Evolutionary conservation across 2,113 vertebrate species (phyloP).

Genomic region (Camelus bactrianus): DNA sequence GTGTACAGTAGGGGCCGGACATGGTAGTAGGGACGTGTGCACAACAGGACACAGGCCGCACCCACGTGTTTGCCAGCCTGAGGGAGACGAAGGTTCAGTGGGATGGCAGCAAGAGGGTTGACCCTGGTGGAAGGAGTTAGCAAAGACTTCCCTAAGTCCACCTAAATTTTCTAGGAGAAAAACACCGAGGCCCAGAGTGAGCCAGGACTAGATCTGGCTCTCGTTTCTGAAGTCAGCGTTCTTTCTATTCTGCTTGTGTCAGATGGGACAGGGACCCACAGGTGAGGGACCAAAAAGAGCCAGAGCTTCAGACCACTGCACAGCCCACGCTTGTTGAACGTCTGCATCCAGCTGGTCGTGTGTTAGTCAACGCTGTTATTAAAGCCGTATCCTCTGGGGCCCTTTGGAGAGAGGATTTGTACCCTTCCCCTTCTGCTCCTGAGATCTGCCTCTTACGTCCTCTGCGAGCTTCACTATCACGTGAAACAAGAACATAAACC

Average conservation of each 20-base stretch:
- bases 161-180: background rate
- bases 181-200: background rate
- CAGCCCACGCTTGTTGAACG: background rate
- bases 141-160: background rate
- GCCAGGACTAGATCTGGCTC: background rate
- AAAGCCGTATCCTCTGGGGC: background rate
- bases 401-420: background rate
- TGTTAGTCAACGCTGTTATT: background rate
- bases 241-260: background rate
- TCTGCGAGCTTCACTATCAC: background rate
- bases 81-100: background rate
- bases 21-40: background rate
- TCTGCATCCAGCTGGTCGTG: background rate
- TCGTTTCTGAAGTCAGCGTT: background rate
- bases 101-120: background rate
- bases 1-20: background rate
- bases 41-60: background rate
- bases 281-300: background rate
- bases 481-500: background rate
- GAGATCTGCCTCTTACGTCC: background rate
- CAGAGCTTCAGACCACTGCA: rapidly evolving
- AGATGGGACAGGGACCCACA: background rate
- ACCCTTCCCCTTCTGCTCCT: background rate
- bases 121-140: background rate
- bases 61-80: background rate